Conservation (phyloP, 2,797 vertebrate genomes). For the Enteromius unitaeniatus region DNA sequence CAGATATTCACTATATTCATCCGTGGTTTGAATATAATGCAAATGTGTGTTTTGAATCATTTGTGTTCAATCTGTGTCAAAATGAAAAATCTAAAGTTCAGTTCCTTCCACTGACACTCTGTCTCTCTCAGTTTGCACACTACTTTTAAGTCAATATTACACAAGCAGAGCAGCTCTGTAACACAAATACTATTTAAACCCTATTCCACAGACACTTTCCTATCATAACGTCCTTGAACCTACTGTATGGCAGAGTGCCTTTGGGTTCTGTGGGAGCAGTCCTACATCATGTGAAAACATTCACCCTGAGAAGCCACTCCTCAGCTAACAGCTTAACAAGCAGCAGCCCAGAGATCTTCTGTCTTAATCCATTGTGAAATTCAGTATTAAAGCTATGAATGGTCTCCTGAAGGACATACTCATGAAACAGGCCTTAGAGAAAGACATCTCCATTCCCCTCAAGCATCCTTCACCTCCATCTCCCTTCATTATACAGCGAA, state of each 20-base stretch:
- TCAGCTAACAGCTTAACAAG: slow-evolving; percentile 65
- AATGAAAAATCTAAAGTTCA: not conserved
- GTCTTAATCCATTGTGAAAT: slow-evolving; percentile 48
- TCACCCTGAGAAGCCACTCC: slow-evolving; percentile 47
- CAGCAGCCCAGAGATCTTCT: slow-evolving; percentile 53
- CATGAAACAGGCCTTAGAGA: slow-evolving; percentile 60
- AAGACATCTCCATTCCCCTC: slow-evolving; percentile 20
- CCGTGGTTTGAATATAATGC: not conserved
- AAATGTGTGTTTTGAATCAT: not conserved
- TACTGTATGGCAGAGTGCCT: slow-evolving; percentile 48
- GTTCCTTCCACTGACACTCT: slow-evolving; percentile 62
- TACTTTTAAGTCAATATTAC: slow-evolving; percentile 14
- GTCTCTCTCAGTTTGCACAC: slow-evolving; percentile 69
- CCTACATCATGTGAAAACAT: slow-evolving; percentile 44
- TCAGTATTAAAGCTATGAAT: slow-evolving; percentile 73
- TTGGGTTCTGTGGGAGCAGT: slow-evolving; percentile 45
- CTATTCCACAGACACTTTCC: slow-evolving; percentile 70
- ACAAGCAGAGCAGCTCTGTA: slow-evolving; percentile 36
- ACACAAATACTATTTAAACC: slow-evolving; percentile 74
- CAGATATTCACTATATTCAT: not conserved
- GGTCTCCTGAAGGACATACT: slow-evolving; percentile 76
- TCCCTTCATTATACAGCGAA: slow-evolving; percentile 65
- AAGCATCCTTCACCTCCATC: slow-evolving; percentile 29
- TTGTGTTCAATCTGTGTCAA: not conserved
- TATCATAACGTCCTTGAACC: slow-evolving; percentile 74